These are phyloP conservation scores for Harlomillsia oculata DNA, from an alignment of 1,140 invertebrate genomes.

Conservation along the genomic window DNA sequence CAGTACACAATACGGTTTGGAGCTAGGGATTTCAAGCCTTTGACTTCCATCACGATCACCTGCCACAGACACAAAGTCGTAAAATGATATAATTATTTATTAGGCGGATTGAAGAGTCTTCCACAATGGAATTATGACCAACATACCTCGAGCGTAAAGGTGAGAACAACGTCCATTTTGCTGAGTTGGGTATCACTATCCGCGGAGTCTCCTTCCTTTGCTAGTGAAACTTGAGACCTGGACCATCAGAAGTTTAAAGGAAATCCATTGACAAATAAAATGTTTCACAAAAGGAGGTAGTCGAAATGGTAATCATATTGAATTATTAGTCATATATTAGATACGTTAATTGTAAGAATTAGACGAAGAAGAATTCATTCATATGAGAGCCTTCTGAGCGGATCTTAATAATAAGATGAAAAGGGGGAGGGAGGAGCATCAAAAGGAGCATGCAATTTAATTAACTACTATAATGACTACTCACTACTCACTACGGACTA, in stretches of 20 bases:
- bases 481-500: neutral
- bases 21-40: constrained; percentile 90
- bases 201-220: constrained; percentile 83
- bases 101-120: neutral
- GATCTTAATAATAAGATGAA: constrained; percentile 4
- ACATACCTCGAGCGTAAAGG: constrained; percentile 87
- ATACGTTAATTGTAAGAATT: too few relatives aligned
- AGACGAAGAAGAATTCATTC: neutral
- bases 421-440: constrained; percentile 2
- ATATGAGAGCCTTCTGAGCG: neutral
- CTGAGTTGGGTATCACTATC: constrained; percentile 83
- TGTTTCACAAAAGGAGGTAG: constrained; percentile 1
- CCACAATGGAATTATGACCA: neutral
- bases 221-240: constrained; percentile 83
- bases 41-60: constrained; percentile 97
- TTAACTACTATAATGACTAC: neutral
- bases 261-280: constrained; percentile 33
- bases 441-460: neutral
- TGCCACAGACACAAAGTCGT: constrained; percentile 40
- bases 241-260: constrained; percentile 39
- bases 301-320: neutral
- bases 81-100: neutral
- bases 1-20: constrained; percentile 98
- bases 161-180: constrained; percentile 93
- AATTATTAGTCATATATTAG: too few relatives aligned